Percentiles rank a stretch among this genome's conserved stretches.
These are phyloP conservation scores for Melozone crissalis DNA, from an alignment of 2,113 vertebrate species.

Conservation along the genomic window DNA sequence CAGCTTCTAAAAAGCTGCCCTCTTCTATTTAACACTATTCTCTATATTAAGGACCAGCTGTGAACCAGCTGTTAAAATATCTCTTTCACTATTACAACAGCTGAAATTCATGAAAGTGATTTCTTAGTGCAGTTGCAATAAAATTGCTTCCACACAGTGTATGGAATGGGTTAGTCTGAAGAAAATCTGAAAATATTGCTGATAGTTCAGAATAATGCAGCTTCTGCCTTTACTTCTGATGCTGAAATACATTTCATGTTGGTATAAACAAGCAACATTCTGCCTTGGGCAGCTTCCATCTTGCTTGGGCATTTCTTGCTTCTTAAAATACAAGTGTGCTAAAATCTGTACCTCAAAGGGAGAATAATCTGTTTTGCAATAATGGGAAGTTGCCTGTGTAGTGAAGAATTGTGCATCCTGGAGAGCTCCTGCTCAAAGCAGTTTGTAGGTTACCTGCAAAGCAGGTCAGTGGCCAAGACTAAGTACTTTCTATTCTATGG, in stretches of 20 bases:
- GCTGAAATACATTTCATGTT: background rate
- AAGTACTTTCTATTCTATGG: background rate
- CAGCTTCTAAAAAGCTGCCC: background rate
- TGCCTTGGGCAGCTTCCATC: background rate
- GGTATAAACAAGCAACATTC: background rate
- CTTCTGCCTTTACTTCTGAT: background rate
- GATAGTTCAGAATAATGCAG: background rate
- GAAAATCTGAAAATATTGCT: background rate
- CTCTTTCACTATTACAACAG: background rate
- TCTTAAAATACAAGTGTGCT: background rate
- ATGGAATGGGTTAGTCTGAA: background rate
- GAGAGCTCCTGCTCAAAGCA: background rate
- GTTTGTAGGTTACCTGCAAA: background rate
- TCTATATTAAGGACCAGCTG: background rate
- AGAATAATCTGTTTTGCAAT: background rate
- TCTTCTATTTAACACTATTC: background rate
- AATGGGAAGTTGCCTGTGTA: background rate
- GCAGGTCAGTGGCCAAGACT: background rate
- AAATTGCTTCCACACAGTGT: background rate
- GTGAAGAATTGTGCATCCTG: background rate
- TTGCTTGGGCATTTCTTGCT: background rate
- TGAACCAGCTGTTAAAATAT: background rate
- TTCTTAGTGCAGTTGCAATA: background rate
- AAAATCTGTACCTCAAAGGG: background rate
- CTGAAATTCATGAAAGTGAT: background rate